phyloP scores from a whole-genome alignment of 2,888 invertebrate species.

The Abrostola triplasia region DNA sequence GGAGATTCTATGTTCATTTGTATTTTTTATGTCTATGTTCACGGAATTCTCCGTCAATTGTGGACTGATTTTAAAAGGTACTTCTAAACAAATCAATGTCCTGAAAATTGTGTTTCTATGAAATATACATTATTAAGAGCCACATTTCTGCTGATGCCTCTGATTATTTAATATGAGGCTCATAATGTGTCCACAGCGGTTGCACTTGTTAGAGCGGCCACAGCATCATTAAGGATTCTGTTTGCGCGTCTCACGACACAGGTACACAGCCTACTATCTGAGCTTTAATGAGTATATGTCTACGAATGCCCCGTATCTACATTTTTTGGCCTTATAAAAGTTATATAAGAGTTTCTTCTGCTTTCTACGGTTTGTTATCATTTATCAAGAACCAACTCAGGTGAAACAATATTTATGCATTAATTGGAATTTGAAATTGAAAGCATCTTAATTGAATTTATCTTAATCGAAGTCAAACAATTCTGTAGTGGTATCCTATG shows the following conservation, averaged over 20 bases:
- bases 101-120: no score
- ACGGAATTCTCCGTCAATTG: no score
- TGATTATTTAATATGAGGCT: conserved; percentile 4
- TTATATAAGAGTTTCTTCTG: no score
- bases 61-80: no score
- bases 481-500: conserved; percentile 53
- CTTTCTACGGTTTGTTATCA: conserved; percentile 27
- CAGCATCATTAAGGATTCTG: conserved; percentile 46
- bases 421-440: conserved; percentile 16
- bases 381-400: conserved; percentile 20
- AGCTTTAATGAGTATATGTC: conserved; percentile 27
- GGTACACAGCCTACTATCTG: conserved; percentile 8
- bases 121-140: neutral
- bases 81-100: no score
- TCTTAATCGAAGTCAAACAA: conserved; percentile 58
- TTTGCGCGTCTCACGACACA: conserved; percentile 25
- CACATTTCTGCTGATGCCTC: neutral
- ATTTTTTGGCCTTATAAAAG: neutral
- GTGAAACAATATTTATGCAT: conserved; percentile 15
- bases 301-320: no score
- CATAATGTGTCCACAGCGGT: conserved; percentile 7
- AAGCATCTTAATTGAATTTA: conserved; percentile 6
- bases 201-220: conserved; percentile 15
- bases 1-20: no score
- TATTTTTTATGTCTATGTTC: no score